Conservation (phyloP, 2,888 invertebrate genomes). For the Eucera pruinosa region DNA sequence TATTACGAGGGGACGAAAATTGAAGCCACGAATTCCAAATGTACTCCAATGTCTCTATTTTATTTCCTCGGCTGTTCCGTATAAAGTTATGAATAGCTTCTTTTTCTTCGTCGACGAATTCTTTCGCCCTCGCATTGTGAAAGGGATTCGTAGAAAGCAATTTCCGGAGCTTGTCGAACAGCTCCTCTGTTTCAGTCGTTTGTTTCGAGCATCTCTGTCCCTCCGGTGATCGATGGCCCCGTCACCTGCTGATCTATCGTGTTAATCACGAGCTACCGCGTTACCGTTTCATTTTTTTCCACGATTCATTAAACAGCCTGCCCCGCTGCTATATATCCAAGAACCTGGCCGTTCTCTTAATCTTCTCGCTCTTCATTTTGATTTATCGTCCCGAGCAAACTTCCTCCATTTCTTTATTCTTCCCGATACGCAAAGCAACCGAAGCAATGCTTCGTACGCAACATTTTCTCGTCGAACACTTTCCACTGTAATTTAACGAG, state of each 20-base stretch:
- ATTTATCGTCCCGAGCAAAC: not conserved
- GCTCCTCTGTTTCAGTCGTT: not conserved
- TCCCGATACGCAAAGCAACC: not conserved
- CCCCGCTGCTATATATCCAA: not conserved
- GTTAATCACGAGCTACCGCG: slow-evolving; percentile 46
- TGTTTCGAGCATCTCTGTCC: slow-evolving; percentile 19
- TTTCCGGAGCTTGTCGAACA: not conserved
- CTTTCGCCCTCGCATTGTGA: too few species aligned
- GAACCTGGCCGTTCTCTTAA: slow-evolving; percentile 11
- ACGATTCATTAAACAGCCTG: not conserved
- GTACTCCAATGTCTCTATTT: too few species aligned
- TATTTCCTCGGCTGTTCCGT: too few species aligned
- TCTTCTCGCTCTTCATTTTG: not conserved
- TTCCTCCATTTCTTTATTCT: too few species aligned
- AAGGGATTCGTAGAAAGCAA: slow-evolving; percentile 2
- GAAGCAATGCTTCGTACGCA: too few species aligned
- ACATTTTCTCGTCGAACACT: too few species aligned
- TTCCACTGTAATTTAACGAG: too few species aligned
- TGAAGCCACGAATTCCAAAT: too few species aligned
- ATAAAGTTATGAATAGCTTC: too few species aligned
- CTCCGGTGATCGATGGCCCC: slow-evolving; percentile 39
- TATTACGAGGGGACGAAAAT: too few species aligned
- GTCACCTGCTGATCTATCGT: slow-evolving; percentile 45
- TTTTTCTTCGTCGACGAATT: too few species aligned
- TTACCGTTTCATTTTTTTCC: slow-evolving; percentile 35